Evolutionary conservation across 2,888 invertebrate genomes (phyloP).

Genomic region (Hydrotaea diabolus): DNA sequence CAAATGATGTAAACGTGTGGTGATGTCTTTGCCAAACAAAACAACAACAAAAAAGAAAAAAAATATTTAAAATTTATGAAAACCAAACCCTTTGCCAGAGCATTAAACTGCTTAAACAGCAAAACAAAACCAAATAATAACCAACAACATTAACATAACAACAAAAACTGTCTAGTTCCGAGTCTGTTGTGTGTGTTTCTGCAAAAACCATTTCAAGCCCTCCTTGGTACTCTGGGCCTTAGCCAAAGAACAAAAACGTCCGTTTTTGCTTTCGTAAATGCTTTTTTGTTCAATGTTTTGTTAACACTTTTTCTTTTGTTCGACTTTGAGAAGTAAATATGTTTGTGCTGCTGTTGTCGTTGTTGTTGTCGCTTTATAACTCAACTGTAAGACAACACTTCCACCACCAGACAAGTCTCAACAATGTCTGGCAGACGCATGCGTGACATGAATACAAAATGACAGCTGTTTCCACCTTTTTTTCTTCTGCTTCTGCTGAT

Average conservation of each 20-base stretch:
- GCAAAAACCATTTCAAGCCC: no score
- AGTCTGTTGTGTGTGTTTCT: slow-evolving; percentile 34
- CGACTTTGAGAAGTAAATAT: slow-evolving; percentile 9
- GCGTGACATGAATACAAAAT: slow-evolving; percentile 74
- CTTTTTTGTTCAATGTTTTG: slow-evolving; percentile 53
- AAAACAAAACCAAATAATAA: slow-evolving; percentile 18
- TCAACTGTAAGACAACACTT: slow-evolving; percentile 66
- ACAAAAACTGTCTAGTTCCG: slow-evolving; percentile 53
- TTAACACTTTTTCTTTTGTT: slow-evolving; percentile 60
- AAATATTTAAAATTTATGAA: slow-evolving; percentile 54
- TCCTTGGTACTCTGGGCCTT: neutral
- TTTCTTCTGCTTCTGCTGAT: slow-evolving; percentile 40
- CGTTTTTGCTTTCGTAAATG: slow-evolving; percentile 24
- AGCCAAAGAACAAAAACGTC: neutral
- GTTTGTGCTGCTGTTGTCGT: slow-evolving; percentile 30
- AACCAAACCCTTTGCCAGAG: slow-evolving; percentile 49
- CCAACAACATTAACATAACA: slow-evolving; percentile 58
- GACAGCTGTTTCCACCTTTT: slow-evolving; percentile 71
- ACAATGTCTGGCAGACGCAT: slow-evolving; percentile 68
- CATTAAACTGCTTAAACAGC: slow-evolving; percentile 40
- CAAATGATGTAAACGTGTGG: slow-evolving; percentile 41
- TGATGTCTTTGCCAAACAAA: no score
- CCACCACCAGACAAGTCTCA: slow-evolving; percentile 66
- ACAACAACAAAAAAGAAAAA: neutral
- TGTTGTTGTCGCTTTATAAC: slow-evolving; percentile 45